Base-by-base conservation (phyloP, 1,140 invertebrate genomes). In the Drosophila lacertosa region DNA sequence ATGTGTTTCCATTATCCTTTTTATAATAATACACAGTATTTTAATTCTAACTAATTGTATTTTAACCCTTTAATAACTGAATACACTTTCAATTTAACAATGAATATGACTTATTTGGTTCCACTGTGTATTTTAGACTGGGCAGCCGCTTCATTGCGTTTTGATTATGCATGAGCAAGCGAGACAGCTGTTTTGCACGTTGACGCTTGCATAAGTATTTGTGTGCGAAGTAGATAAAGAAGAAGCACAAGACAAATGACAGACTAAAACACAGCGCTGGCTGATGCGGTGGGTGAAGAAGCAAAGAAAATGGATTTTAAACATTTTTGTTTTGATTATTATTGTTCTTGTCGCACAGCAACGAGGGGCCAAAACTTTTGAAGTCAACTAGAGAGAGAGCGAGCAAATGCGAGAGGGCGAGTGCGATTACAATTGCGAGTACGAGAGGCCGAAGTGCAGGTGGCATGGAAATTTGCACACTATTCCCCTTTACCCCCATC, bases 301-400 rank as follows among this genome's bases (percentile, higher is more conserved):
- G 80, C 54, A 86, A 84, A 88, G 82, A 86, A 86, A 86, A 86
- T 86, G 81, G 82, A 86, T 86, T 86, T 86, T 86, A 88, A 86
- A 86, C 81, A 86, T 86, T 86, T 86, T 86, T 86, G 81, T 86
- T 86, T 86, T 86, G 81, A 86, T 86, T 86, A 86, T 86, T 86
- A 86, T 86, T 86, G 81, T 86, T 86, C 81, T 86, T 83, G 79
- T 79, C 69, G 64, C 69, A 67, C 63, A 40, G 69, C 63, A 72
- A 72, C 48, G 55, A 55, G 6, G 57, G 59, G 58, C 70, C 70
- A 66, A 83, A 81, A 62, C 59, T 77, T 83, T 74, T 64, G 22
- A 83, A 64, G 57, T 65, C 45, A 71, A 53, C 37, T 51, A 72
- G 60, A 82, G 45, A 57, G 29, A 42, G 35, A 16, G 45, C 18